Evolutionary conservation across 2,888 invertebrate genomes (phyloP).

Genomic region (Helleia helle): DNA sequence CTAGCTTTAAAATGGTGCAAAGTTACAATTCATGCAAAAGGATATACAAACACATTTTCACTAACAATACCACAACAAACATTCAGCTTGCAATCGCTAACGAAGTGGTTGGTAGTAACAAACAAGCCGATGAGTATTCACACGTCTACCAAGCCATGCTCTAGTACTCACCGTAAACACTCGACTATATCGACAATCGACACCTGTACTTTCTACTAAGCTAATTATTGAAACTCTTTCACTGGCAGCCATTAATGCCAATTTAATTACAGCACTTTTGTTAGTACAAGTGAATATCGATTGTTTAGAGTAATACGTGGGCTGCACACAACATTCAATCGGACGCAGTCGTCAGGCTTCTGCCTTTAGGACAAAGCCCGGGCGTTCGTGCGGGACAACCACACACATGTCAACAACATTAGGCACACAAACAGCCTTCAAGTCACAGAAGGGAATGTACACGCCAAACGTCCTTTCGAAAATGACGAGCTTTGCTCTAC

Average conservation of each 20-base stretch:
- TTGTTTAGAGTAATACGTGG: conserved; percentile 48
- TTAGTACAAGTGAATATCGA: conserved; percentile 61
- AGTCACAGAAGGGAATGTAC: conserved; percentile 51
- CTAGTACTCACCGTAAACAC: conserved; percentile 56
- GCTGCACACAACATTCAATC: conserved; percentile 63
- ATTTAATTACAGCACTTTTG: conserved; percentile 29
- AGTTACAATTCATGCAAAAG: too few species aligned
- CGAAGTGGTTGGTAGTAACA: conserved; percentile 1
- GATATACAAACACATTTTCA: too few species aligned
- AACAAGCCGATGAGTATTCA: conserved; percentile 19
- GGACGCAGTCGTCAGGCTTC: conserved; percentile 40
- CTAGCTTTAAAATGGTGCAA: too few species aligned
- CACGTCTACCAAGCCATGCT: conserved; percentile 49
- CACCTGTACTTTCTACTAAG: conserved; percentile 63
- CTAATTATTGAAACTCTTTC: conserved; percentile 66
- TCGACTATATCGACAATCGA: conserved; percentile 64
- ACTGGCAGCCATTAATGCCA: conserved; percentile 69
- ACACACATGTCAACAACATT: conserved; percentile 40
- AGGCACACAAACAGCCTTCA: conserved; percentile 54
- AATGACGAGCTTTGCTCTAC: conserved; percentile 59
- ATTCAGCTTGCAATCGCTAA: not conserved
- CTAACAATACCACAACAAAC: too few species aligned
- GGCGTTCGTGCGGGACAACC: conserved; percentile 31
- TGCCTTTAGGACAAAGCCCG: conserved; percentile 27
- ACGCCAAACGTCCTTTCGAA: conserved; percentile 38